Base-by-base conservation (phyloP, 2,797 vertebrate genomes). In the Chelon auratus region DNA sequence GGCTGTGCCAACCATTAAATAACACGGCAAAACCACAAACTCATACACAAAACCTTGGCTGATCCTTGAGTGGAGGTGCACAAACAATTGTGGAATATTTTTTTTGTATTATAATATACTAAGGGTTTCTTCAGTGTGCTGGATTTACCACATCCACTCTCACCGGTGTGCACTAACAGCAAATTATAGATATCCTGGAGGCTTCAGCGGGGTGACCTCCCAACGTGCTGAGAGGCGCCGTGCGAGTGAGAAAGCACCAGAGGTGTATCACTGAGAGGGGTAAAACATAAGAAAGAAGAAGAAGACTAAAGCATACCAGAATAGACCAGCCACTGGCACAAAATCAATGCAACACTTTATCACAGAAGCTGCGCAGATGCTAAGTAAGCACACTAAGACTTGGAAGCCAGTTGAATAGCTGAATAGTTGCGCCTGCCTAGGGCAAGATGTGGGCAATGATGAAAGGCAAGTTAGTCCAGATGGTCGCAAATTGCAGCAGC, bases 331-430 rank as follows among this genome's bases (percentile, higher is more conserved):
- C 59, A 50, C 81, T 83, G 91, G 88, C 93, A 93, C 88, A 86
- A 92, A 93, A 93, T 93, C 93, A 91, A 93, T 93, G 78, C 51
- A 65, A 68, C 81, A 51, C 78, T 88, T 91, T 88, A 91, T 90
- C 85, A 84, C 82, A 81, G 83, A 68, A 77, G 73, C 87, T 72
- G 77, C 85, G 83, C 76, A 92, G 90, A 88, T 91, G 91, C 92
- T 91, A 89, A 93, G 84, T 67, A 84, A 89, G 87, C 86, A 87
- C 81, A 86, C 71, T 72, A 81, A 86, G 76, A 85, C 40, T 63
- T 22, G 13, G 54, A 72, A 57, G 73, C 63, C 43, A 5, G 71
- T 43, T 71, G 64, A 83, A 73, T 61, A 66, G 69, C 48, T 51
- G 72, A 68, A 54, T 56, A 51, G 52, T 67, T 83, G 69, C 67